Base-by-base conservation (phyloP, 2,113 vertebrate genomes). In the Equus quagga region DNA sequence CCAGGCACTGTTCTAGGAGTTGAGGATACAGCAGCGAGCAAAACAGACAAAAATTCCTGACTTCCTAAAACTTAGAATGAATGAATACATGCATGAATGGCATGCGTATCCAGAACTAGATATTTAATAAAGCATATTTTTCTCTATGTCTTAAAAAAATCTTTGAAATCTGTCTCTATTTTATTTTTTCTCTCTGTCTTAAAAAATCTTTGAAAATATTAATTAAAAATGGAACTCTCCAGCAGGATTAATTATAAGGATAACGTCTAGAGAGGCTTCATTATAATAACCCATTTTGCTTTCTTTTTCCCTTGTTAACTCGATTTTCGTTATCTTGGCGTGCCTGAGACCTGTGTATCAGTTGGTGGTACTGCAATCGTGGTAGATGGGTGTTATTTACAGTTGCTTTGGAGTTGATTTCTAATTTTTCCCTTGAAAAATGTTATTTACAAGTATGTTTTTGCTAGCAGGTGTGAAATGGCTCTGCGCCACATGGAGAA, bases 371-470 rank as follows among this genome's bases (percentile, higher is more conserved):
- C 6, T 46, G 82, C 70, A 56, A 46, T 44, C 91, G 62, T 64
- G 44, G 31, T 73, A 64, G 69, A 75, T 70, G 58, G 49, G 33
- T 85, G 65, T 69, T 89, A 46, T 94, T 72, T 95, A 75, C 15
- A 80, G 21, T 62, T 70, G 79, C 87, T 88, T 91, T 75, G 41
- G 86, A 91, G 75, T 86, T 5, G 10, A 62, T 97, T 95, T 97
- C 73, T 69, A 62, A 82, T 92, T 93, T 92, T 93, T 96, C 72
- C 51, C 36, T 91, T 89, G 75, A 88, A 98, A 98, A 76, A 85
- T 78, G 46, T 94, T 92, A 80, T 58, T 83, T 94, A 72, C 26
- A 93, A 91, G 62, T 12, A 36, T 6, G 17, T 69, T 87, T 91
- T 91, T 44, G 91, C 65, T 73, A 13, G 11, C 89, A 91, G 70